Conservation (phyloP, 2,888 invertebrate genomes). For the Scaptomyza parva region DNA sequence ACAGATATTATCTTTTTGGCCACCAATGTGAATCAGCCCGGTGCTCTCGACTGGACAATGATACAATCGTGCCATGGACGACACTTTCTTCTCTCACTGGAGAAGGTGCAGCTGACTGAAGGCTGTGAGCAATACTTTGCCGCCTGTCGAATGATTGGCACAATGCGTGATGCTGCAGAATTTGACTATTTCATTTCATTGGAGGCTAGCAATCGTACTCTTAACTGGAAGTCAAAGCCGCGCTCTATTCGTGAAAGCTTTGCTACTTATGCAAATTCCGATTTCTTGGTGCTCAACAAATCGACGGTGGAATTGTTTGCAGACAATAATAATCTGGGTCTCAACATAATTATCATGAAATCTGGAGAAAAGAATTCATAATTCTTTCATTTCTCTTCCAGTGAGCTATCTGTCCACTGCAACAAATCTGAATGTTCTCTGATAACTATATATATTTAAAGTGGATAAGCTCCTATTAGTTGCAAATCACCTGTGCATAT, state of each 20-base stretch:
- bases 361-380: constrained; percentile 12
- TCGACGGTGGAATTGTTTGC: constrained; percentile 99
- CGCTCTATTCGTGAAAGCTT: constrained; percentile 99
- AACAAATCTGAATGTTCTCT: constrained; percentile 22
- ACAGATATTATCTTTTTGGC: constrained; percentile 99
- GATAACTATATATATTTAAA: constrained; percentile 15
- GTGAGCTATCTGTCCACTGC: not conserved
- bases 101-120: constrained; percentile 98
- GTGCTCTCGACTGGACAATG: constrained; percentile 99
- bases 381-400: not conserved
- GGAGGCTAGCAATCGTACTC: constrained; percentile 69
- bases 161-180: constrained; percentile 98
- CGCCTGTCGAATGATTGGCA: constrained; percentile 99
- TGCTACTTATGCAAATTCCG: constrained; percentile 97
- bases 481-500: constrained; percentile 19
- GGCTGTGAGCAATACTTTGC: constrained; percentile 98
- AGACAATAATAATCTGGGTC: constrained; percentile 99
- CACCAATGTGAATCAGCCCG: constrained; percentile 99
- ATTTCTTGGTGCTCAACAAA: constrained; percentile 99
- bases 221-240: constrained; percentile 96
- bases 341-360: constrained; percentile 97
- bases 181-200: constrained; percentile 98
- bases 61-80: constrained; percentile 99
- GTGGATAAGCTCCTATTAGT: constrained; percentile 5
- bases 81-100: constrained; percentile 99